These are phyloP conservation scores for Drosophila ustulata DNA, from an alignment of 2,888 invertebrate species.

Conservation along the genomic window DNA sequence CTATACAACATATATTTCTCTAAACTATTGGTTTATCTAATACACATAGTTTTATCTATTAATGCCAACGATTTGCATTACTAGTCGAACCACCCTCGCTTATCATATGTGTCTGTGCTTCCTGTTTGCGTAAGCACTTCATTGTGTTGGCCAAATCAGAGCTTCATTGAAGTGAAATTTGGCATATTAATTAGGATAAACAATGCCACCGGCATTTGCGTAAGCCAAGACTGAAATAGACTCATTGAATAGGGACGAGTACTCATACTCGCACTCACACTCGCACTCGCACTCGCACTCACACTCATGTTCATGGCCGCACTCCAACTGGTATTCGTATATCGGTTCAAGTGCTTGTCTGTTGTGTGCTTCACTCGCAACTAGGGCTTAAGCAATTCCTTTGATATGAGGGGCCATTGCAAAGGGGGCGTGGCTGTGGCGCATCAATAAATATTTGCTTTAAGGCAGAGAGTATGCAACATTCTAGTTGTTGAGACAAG, in stretches of 20 bases:
- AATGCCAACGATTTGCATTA: background rate
- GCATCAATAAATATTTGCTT: slow-evolving; percentile 49
- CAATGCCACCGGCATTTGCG: slow-evolving; percentile 30
- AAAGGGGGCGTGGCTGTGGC: slow-evolving; percentile 4
- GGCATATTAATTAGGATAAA: slow-evolving; percentile 53
- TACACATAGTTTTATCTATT: background rate
- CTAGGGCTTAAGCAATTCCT: background rate
- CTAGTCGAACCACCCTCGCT: slow-evolving; percentile 7
- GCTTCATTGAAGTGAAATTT: slow-evolving; percentile 35
- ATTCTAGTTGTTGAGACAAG: slow-evolving; percentile 16
- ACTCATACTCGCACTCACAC: background rate
- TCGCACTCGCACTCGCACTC: background rate
- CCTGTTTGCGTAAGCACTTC: slow-evolving; percentile 14
- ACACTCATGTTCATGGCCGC: too few relatives aligned
- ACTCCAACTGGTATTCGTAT: background rate
- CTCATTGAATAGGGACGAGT: slow-evolving; percentile 16
- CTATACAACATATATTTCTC: too few relatives aligned
- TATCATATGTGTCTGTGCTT: background rate
- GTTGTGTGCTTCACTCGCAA: slow-evolving; percentile 8
- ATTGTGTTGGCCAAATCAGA: slow-evolving; percentile 4
- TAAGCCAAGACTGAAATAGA: slow-evolving; percentile 10
- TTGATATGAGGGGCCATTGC: background rate
- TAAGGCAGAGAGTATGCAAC: slow-evolving; percentile 6
- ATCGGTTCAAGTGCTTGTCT: slow-evolving; percentile 13
- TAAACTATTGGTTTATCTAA: background rate